phyloP scores from a whole-genome alignment of 2,888 invertebrate species.

The Cheilosia urbana region DNA sequence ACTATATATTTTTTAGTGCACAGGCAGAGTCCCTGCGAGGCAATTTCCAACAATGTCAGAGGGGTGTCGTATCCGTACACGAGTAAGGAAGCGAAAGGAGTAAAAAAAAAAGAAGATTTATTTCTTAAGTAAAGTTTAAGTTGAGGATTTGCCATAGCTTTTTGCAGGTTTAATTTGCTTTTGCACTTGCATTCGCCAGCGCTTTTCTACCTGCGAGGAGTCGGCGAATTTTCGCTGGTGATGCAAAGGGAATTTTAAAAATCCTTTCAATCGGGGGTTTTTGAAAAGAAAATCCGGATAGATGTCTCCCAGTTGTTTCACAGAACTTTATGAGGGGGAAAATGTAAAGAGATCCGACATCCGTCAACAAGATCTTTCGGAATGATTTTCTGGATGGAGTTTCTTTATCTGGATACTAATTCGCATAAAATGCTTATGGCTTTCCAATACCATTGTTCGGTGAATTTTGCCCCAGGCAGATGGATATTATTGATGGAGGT shows the following conservation, averaged over 20 bases:
- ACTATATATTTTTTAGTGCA: not conserved
- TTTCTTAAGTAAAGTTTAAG: slow-evolving; percentile 71
- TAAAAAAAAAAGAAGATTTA: slow-evolving; percentile 29
- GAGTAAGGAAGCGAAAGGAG: not conserved
- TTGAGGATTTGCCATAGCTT: slow-evolving; percentile 43
- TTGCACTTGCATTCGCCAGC: slow-evolving; percentile 17
- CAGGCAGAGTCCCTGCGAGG: slow-evolving; percentile 16
- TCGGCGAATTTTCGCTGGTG: slow-evolving; percentile 20
- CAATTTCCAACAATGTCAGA: slow-evolving; percentile 58
- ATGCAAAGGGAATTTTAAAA: slow-evolving; percentile 52
- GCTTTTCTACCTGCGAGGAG: not conserved
- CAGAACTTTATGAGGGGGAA: slow-evolving; percentile 10
- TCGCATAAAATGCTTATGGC: not conserved
- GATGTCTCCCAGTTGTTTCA: slow-evolving; percentile 36
- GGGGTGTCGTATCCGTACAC: slow-evolving; percentile 41
- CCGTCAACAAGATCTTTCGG: not conserved
- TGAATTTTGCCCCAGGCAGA: no score
- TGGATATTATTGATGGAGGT: no score
- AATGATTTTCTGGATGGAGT: not conserved
- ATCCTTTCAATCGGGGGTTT: slow-evolving; percentile 24
- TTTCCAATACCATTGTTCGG: no score
- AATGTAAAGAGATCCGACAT: slow-evolving; percentile 2
- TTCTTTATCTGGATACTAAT: not conserved
- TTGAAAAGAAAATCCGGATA: slow-evolving; percentile 28
- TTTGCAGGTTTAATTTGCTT: slow-evolving; percentile 57